phyloP scores from a whole-genome alignment of 2,888 invertebrate species.

The Gerris lacustris region DNA sequence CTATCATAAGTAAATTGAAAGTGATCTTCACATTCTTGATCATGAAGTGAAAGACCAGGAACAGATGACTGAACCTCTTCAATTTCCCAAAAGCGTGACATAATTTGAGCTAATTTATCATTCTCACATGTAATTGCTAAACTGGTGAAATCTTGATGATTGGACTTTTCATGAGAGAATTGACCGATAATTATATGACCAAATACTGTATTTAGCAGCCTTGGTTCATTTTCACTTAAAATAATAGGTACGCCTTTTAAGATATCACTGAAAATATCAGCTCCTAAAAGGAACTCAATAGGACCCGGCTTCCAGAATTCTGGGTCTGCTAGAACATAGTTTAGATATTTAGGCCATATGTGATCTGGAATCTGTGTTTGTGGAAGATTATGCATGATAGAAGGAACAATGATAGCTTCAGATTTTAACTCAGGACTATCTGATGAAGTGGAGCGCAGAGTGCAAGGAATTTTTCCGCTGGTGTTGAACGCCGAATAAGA shows the following conservation, averaged over 20 bases:
- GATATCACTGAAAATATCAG: neutral
- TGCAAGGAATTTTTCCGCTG: neutral
- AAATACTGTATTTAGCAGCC: neutral
- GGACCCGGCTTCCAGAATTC: neutral
- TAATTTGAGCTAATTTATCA: neutral
- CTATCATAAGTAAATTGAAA: neutral
- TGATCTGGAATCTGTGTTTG: neutral
- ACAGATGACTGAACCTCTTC: neutral
- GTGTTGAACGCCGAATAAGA: neutral
- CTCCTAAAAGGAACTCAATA: neutral
- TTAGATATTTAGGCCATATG: neutral
- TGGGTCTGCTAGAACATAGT: neutral
- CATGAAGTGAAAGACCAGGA: constrained; percentile 1
- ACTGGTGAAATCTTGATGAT: neutral
- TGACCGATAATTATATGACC: neutral
- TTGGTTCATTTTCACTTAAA: neutral
- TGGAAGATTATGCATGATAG: neutral
- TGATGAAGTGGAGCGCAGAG: neutral
- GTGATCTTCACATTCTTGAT: constrained; percentile 4
- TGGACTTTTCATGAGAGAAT: neutral
- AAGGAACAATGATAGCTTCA: neutral
- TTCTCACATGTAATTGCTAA: neutral
- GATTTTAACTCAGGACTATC: neutral
- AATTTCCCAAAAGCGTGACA: constrained; percentile 8
- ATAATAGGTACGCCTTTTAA: neutral